A percentile compares a stretch with the other conserved stretches of the same genome.
Evolutionary conservation across 2,797 vertebrate species (phyloP).

Genomic region (Scolopax bukidnonensis): DNA sequence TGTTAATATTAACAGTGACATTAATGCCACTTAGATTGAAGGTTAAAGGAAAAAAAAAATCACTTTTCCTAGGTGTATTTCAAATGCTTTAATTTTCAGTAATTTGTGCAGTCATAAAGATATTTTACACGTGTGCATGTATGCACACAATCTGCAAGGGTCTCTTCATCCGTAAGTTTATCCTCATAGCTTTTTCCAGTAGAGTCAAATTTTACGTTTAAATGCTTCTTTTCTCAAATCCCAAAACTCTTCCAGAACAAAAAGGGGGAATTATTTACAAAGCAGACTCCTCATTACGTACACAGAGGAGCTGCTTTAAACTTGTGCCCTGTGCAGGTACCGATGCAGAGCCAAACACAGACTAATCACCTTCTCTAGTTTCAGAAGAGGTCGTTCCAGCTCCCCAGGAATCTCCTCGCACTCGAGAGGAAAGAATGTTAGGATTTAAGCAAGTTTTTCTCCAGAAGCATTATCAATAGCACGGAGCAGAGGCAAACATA

Average conservation of each 20-base stretch:
- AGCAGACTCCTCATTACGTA: background rate
- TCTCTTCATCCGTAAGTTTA: background rate
- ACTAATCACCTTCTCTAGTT: background rate
- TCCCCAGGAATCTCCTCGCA: background rate
- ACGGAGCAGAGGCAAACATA: background rate
- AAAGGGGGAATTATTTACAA: background rate
- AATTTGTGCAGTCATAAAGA: background rate
- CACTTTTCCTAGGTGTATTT: background rate
- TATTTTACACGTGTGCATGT: rapidly evolving
- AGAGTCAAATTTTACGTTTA: rapidly evolving
- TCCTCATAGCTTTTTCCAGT: background rate
- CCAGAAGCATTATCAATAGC: background rate
- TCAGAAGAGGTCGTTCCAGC: background rate
- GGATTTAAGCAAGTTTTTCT: background rate
- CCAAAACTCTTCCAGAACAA: background rate
- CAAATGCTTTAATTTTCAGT: background rate
- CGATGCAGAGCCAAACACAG: background rate
- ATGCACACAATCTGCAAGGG: rapidly evolving
- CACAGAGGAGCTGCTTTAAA: background rate
- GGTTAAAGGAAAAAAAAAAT: background rate
- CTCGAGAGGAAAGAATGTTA: background rate
- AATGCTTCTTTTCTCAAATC: background rate
- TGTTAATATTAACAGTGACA: background rate
- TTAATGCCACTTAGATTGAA: background rate
- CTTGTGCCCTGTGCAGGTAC: background rate